Percentiles rank a stretch among this genome's conserved stretches.
Conservation (phyloP, 2,888 invertebrate species). For the Nomada goodeniana region DNA sequence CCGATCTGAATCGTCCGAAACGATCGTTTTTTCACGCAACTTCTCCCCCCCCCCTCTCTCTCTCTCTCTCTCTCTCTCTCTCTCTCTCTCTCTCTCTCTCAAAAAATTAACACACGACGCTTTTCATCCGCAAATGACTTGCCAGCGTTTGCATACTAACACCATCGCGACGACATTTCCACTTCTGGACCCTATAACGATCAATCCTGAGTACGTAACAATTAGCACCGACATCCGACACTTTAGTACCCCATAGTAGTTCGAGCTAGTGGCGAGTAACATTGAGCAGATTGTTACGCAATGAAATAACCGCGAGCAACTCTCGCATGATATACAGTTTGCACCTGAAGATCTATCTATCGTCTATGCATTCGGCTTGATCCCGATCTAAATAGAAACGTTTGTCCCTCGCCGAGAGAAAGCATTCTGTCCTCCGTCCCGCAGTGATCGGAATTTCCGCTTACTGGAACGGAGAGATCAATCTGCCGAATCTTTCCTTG, state of each 20-base stretch:
- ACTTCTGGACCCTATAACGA: slow-evolving; percentile 68
- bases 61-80: too few relatives aligned
- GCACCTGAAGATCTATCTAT: not conserved
- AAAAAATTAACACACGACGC: slow-evolving; percentile 24
- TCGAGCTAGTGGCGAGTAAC: slow-evolving; percentile 29
- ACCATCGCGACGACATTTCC: slow-evolving; percentile 60
- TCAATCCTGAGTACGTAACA: slow-evolving; percentile 57
- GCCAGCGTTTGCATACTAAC: slow-evolving; percentile 53
- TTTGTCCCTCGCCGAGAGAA: not conserved
- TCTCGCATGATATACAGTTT: slow-evolving; percentile 35
- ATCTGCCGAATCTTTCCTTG: not conserved
- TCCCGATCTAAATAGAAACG: not conserved
- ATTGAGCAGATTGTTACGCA: slow-evolving; percentile 43
- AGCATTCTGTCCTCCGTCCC: not conserved
- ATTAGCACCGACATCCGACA: slow-evolving; percentile 47
- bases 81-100: not conserved
- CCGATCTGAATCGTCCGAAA: slow-evolving; percentile 2
- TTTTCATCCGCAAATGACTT: slow-evolving; percentile 32
- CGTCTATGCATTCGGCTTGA: not conserved
- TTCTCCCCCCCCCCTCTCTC: too few relatives aligned
- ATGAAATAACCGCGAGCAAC: slow-evolving; percentile 24
- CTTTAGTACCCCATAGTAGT: slow-evolving; percentile 18
- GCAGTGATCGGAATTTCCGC: not conserved
- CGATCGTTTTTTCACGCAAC: slow-evolving; percentile 16
- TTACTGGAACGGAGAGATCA: not conserved